Conservation (phyloP, 2,797 vertebrate genomes). For the Pseudochromis fuscus region DNA sequence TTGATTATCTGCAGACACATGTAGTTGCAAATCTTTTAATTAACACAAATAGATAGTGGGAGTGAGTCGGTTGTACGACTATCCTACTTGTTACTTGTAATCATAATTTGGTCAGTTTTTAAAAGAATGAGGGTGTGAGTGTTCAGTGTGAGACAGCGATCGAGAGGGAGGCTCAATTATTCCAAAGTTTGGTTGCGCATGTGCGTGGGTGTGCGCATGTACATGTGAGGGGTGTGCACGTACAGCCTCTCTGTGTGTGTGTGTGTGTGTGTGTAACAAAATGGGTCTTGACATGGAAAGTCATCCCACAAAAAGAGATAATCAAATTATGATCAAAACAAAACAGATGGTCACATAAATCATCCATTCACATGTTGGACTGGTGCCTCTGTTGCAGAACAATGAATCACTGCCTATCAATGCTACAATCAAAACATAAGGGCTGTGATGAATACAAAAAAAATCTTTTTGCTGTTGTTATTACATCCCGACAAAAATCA, state of each 20-base stretch:
- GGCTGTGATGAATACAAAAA: slow-evolving; percentile 64
- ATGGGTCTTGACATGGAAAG: slow-evolving; percentile 68
- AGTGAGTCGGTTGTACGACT: slow-evolving; percentile 70
- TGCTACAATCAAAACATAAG: slow-evolving; percentile 70
- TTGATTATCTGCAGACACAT: slow-evolving; percentile 87
- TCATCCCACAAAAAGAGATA: slow-evolving; percentile 72
- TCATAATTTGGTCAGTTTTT: slow-evolving; percentile 78
- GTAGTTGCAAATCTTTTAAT: slow-evolving; percentile 89
- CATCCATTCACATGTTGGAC: slow-evolving; percentile 78
- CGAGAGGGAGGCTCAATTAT: slow-evolving; percentile 63
- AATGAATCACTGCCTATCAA: slow-evolving; percentile 80
- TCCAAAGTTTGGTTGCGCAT: slow-evolving; percentile 49
- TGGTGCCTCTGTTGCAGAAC: slow-evolving; percentile 72
- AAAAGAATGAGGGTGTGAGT: slow-evolving; percentile 60
- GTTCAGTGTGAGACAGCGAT: slow-evolving; percentile 55
- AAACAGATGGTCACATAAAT: slow-evolving; percentile 82
- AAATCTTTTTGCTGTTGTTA: slow-evolving; percentile 27
- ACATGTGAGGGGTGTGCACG: slow-evolving; percentile 5
- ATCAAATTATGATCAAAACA: slow-evolving; percentile 80
- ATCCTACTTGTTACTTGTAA: slow-evolving; percentile 74
- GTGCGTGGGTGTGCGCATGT: slow-evolving; percentile 15
- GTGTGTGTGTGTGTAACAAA: slow-evolving; percentile 23
- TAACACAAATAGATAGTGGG: slow-evolving; percentile 80
- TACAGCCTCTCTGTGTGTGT: slow-evolving; percentile 14
- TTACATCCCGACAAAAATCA: slow-evolving; percentile 29